Evolutionary conservation across 2,888 invertebrate species (phyloP).

Genomic region (Monoplex corrugatus): DNA sequence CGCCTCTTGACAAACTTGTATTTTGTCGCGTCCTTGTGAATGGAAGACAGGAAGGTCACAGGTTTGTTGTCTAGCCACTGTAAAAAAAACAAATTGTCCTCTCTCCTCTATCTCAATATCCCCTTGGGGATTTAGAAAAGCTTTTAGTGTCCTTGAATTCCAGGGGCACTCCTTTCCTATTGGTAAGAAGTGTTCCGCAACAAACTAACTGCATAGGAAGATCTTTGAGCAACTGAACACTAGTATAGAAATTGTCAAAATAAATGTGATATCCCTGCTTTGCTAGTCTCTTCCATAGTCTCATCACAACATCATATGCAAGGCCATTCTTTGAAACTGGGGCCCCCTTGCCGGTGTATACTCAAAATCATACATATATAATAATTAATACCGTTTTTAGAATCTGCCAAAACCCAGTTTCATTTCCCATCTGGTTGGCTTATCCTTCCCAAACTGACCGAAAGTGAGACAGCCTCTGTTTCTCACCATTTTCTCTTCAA

Average conservation of each 20-base stretch:
- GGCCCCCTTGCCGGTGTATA: slow-evolving; percentile 44
- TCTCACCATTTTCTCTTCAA: slow-evolving; percentile 48
- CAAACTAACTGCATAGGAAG: too few relatives aligned
- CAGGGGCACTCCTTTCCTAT: too few relatives aligned
- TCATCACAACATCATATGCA: slow-evolving; percentile 52
- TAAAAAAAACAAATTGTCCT: too few relatives aligned
- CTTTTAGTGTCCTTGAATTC: too few relatives aligned
- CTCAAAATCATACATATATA: slow-evolving; percentile 47
- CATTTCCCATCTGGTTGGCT: slow-evolving; percentile 52
- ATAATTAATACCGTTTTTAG: slow-evolving; percentile 30
- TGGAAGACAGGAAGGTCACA: too few relatives aligned
- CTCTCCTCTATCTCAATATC: too few relatives aligned
- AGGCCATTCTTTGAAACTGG: slow-evolving; percentile 27
- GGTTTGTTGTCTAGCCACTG: too few relatives aligned
- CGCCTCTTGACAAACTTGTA: slow-evolving; percentile 1
- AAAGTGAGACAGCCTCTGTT: slow-evolving; percentile 44
- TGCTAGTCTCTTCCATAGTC: background rate
- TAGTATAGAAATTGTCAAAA: slow-evolving; percentile 50
- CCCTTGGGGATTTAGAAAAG: too few relatives aligned
- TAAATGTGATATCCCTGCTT: slow-evolving; percentile 41
- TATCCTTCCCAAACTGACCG: slow-evolving; percentile 39
- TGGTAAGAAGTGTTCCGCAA: too few relatives aligned
- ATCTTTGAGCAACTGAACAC: too few relatives aligned
- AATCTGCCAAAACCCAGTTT: slow-evolving; percentile 49
- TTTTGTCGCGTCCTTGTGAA: too few relatives aligned